Conservation (phyloP, 1,140 invertebrate species). For the Pseudobourletiella spinata region DNA sequence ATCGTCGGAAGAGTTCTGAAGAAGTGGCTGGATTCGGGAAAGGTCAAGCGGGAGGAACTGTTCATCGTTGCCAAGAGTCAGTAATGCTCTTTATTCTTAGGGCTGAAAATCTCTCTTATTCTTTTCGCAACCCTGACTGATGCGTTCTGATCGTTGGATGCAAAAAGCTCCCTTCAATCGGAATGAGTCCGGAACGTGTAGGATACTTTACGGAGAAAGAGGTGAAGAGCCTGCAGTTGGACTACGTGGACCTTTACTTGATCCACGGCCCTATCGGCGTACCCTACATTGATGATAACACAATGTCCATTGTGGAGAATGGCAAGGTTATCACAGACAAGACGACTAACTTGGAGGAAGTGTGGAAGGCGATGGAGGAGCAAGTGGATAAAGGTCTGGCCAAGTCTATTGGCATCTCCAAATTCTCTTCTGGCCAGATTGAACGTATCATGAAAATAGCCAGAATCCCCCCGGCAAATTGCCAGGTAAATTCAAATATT, state of each 20-base stretch:
- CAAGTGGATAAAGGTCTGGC: constrained; percentile 42
- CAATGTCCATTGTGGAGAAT: constrained; percentile 20
- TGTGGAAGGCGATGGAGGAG: constrained; percentile 55
- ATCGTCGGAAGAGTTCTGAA: constrained; percentile 35
- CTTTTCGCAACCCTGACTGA: no score
- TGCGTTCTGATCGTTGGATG: no score
- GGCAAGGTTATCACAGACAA: constrained; percentile 51
- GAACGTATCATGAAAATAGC: constrained; percentile 42
- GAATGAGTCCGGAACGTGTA: constrained; percentile 43
- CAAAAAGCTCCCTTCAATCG: constrained; percentile 39
- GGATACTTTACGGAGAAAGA: constrained; percentile 55
- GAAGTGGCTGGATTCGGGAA: constrained; percentile 37
- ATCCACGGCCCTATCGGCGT: constrained; percentile 41
- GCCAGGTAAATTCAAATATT: constrained; percentile 43
- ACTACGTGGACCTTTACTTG: constrained; percentile 69
- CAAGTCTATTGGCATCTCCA: constrained; percentile 55
- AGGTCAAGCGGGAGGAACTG: constrained; percentile 41
- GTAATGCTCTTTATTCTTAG: no score
- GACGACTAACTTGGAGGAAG: constrained; percentile 55
- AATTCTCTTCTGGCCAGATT: constrained; percentile 50
- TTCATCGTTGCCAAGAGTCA: constrained; percentile 44
- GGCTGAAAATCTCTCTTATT: no score
- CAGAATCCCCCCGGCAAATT: constrained; percentile 45
- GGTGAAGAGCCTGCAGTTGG: constrained; percentile 58
- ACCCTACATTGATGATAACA: constrained; percentile 32